Evolutionary conservation across 2,888 invertebrate species (phyloP), one percentile per base, ranked within the genome.

Genomic region (Tipula unca): DNA sequence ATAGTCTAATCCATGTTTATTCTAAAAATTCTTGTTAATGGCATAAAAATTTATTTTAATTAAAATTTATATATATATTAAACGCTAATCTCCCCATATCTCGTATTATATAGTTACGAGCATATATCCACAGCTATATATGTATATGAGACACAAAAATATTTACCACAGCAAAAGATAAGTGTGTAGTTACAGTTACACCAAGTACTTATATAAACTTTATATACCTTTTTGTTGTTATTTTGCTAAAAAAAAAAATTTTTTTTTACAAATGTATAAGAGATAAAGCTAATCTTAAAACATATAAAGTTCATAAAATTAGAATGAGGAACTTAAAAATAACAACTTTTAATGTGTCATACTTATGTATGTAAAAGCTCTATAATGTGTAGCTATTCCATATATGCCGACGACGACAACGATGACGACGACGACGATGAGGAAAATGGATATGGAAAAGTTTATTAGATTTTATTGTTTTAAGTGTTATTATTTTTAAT

Each of bases 261-360:
- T n/a, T n/a, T 32, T 32, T 32, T 48, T 48, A 48, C 48, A 48
- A 48, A 69, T 69, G 69, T 69, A 10, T 25, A 69, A 69, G 69
- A 69, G 69, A 69, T 69, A 69, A 69, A 69, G 25, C 69, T 69
- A 69, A 69, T 69, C 69, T 69, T 69, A 69, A 69, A 69, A 25
- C 69, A 69, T 69, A 69, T 69, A 69, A 69, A 69, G 69, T 69
- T 69, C 69, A 69, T 69, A 69, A 69, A 69, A 69, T 69, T 69
- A 69, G 69, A 69, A 69, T 69, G 69, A 69, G 69, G 69, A 69
- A 69, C 69, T 69, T 69, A 69, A 69, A 69, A 69, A 69, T 69
- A 25, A 69, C 69, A 69, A 69, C 69, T 69, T 69, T 69, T 69
- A 20, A 69, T 69, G 69, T 69, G 1, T 25, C 25, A 25, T 69